Evolutionary conservation across 2,797 vertebrate genomes (phyloP).

Genomic region (Phyllotis vaccarum): DNA sequence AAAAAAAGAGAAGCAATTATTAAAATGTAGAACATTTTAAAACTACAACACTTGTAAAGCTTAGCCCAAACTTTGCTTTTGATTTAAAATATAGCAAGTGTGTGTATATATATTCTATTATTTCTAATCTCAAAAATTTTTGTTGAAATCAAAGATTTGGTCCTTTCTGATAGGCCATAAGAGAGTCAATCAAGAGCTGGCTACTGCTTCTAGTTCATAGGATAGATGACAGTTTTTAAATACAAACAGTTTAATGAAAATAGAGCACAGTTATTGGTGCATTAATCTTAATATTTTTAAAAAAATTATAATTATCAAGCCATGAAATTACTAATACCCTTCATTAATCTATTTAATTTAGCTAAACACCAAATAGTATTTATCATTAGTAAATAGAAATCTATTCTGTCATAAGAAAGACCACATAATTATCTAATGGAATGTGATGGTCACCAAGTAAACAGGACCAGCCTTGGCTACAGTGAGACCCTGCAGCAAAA

Average conservation of each 20-base stretch:
- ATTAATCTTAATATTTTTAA: slow-evolving; percentile 68
- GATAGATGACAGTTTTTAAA: slow-evolving; percentile 40
- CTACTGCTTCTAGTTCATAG: slow-evolving; percentile 40
- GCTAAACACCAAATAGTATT: slow-evolving; percentile 49
- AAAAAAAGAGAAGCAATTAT: slow-evolving; percentile 26
- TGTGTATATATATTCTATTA: neutral
- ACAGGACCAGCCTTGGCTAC: neutral
- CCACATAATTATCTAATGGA: slow-evolving; percentile 51
- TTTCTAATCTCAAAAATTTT: slow-evolving; percentile 41
- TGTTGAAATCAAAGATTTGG: slow-evolving; percentile 43
- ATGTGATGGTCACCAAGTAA: slow-evolving; percentile 49
- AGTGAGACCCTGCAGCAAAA: neutral
- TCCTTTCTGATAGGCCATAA: slow-evolving; percentile 54
- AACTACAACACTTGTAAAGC: neutral
- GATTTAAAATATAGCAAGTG: slow-evolving; percentile 54
- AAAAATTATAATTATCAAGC: slow-evolving; percentile 52
- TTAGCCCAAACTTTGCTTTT: slow-evolving; percentile 51
- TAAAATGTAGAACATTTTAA: slow-evolving; percentile 66
- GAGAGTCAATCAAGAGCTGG: slow-evolving; percentile 54
- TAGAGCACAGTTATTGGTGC: neutral
- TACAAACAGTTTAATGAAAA: slow-evolving; percentile 61
- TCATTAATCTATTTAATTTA: slow-evolving; percentile 74
- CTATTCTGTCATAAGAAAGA: slow-evolving; percentile 59
- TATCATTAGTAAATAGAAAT: slow-evolving; percentile 64
- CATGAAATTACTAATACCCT: slow-evolving; percentile 68